phyloP scores from a whole-genome alignment of 2,113 vertebrate species.

The Ornithorhynchus anatinus region DNA sequence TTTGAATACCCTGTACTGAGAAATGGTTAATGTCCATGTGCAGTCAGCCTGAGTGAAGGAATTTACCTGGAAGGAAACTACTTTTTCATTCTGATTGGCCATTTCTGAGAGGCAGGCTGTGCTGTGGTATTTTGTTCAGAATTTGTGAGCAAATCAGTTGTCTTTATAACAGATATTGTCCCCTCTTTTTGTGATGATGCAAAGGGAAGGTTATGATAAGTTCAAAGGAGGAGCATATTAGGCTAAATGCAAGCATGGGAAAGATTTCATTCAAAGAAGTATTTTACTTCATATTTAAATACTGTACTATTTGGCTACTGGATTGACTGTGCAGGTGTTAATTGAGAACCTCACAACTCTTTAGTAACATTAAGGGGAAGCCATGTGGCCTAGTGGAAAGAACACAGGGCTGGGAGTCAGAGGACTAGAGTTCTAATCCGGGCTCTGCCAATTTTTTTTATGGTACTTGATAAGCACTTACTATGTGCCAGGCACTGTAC shows the following conservation, averaged over 20 bases:
- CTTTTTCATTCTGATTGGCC: not conserved
- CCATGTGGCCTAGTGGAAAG: too few relatives aligned
- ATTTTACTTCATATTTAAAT: not conserved
- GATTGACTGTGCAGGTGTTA: too few relatives aligned
- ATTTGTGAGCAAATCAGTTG: slow-evolving; percentile 47
- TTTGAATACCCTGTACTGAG: not conserved
- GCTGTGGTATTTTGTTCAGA: slow-evolving; percentile 25
- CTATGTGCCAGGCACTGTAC: too few relatives aligned
- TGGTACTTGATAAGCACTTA: too few relatives aligned
- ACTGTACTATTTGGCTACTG: not conserved
- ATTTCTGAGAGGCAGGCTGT: not conserved
- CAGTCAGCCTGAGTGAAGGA: not conserved
- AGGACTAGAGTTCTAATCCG: too few relatives aligned
- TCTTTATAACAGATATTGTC: not conserved
- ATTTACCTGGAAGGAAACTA: not conserved
- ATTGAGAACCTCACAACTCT: too few relatives aligned
- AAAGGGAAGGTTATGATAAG: not conserved
- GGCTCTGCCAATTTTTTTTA: too few relatives aligned
- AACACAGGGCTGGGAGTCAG: too few relatives aligned
- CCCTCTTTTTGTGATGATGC: not conserved
- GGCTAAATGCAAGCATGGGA: not conserved
- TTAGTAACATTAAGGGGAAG: too few relatives aligned
- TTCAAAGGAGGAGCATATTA: not conserved
- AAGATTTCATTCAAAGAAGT: not conserved
- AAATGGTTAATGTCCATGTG: not conserved